These are phyloP conservation scores for Corythornis cristatus DNA, from an alignment of 2,113 vertebrate species.

Conservation along the genomic window DNA sequence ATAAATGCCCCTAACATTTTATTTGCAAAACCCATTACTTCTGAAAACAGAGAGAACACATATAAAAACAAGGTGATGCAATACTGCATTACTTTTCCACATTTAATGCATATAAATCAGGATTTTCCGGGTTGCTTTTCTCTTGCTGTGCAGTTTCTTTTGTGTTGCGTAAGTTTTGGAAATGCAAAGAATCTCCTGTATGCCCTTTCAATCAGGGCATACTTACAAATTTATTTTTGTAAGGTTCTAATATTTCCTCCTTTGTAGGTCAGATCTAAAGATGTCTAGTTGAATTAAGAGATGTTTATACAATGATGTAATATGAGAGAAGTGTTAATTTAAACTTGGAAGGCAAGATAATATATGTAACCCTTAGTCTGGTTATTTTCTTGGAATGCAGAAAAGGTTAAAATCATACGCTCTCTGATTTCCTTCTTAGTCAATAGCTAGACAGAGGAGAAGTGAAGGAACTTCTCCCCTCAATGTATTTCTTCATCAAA, in stretches of 20 bases:
- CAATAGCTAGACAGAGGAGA: not conserved
- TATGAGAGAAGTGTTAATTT: slow-evolving; percentile 44
- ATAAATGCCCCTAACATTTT: not conserved
- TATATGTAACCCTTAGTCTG: slow-evolving; percentile 14
- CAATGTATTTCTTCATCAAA: not conserved
- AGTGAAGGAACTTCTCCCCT: not conserved
- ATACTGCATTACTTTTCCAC: not conserved
- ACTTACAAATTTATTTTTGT: not conserved
- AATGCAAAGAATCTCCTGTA: not conserved
- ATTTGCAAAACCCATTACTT: not conserved
- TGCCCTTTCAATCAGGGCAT: not conserved
- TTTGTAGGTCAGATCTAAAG: not conserved
- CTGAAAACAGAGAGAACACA: not conserved
- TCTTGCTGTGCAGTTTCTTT: not conserved
- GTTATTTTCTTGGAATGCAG: slow-evolving; percentile 25
- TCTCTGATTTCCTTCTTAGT: not conserved
- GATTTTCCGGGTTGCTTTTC: not conserved
- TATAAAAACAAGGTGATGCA: not conserved
- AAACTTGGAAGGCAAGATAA: not conserved
- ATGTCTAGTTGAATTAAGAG: not conserved
- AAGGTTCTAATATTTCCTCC: not conserved
- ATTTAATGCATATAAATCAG: not conserved
- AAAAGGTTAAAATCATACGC: slow-evolving; percentile 19
- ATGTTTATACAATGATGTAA: slow-evolving; percentile 29
- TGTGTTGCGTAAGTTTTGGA: not conserved